Evolutionary conservation across 2,888 invertebrate genomes (phyloP), one percentile per base, ranked within the genome.

Genomic region (Microplitis deprimator): DNA sequence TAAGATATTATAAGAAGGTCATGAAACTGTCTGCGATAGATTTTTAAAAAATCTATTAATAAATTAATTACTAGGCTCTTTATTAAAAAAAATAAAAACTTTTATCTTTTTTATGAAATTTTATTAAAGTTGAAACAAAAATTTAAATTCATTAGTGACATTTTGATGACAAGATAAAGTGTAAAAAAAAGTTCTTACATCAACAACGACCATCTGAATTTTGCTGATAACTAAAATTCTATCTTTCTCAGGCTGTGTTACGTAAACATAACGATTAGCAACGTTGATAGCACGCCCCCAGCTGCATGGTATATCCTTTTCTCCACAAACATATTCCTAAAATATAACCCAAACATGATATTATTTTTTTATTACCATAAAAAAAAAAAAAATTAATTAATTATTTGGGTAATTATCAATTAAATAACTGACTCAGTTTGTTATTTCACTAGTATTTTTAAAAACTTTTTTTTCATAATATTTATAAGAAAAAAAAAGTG

Each of bases 271-370:
- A 80, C 93, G 91, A 86, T 94, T 93, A 67, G 93, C 93, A 6
- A 95, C 94, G 85, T 93, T 94, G 81, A 95, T 93, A 13, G 94
- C 94, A 17, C 92, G 91, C 2, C 95, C 95, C 95, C 95, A 95
- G 71, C 92, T 92, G 88, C 95, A 95, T 80, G 92, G 91, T 41
- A 92, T 91, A 77, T 91, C 93, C 86, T 93, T 93, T 83, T 93
- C 93, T n/a, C 94, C 94, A 85, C 94, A 95, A 38, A 94, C 93
- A 84, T 93, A 93, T 85, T 94, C 94, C 92, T 93, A 84, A 17
- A 86, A 85, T 41, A 69, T 8, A 70, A 68, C 60, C 6, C 5
- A 68, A 68, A 50, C 2, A 50, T 50, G 3, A 50, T 50, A 50
- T 50, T 50, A 50, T 13, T 50, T 50, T 13, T 50, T 50, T 13